Evolutionary conservation across 2,113 vertebrate species (phyloP).

Genomic region (Nothocercus julius): DNA sequence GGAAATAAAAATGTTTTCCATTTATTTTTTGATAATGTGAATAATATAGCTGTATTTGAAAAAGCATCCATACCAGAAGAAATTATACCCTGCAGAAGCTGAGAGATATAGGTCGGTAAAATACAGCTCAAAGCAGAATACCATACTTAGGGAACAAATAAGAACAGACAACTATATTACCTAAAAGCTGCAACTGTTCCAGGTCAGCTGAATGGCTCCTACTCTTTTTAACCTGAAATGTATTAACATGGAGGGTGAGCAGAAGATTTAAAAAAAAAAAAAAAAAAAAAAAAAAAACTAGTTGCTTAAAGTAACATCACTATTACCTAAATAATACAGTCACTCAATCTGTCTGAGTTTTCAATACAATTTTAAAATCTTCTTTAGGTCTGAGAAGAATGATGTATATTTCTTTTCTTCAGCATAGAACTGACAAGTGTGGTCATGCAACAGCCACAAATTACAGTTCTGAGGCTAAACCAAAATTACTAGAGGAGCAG

Average conservation of each 20-base stretch:
- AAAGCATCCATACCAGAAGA: neutral
- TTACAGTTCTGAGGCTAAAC: neutral
- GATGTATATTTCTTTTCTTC: neutral
- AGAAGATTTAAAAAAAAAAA: neutral
- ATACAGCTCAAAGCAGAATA: neutral
- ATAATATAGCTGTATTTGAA: neutral
- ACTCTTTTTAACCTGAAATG: neutral
- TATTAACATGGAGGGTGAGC: rapidly evolving
- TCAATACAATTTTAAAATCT: neutral
- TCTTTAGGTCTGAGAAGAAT: neutral
- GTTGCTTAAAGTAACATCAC: neutral
- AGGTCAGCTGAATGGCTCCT: neutral
- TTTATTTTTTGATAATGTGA: neutral
- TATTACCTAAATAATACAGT: neutral
- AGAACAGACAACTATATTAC: neutral
- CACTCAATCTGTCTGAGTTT: neutral
- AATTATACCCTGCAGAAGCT: neutral
- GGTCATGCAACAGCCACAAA: neutral
- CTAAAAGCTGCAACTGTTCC: neutral
- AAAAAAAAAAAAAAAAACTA: no score
- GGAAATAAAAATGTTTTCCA: neutral
- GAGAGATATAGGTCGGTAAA: neutral
- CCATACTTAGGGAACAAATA: neutral
- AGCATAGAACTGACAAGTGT: neutral
- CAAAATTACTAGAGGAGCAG: neutral